Conservation (phyloP, 2,113 vertebrate species). For the Bombycilla garrulus region DNA sequence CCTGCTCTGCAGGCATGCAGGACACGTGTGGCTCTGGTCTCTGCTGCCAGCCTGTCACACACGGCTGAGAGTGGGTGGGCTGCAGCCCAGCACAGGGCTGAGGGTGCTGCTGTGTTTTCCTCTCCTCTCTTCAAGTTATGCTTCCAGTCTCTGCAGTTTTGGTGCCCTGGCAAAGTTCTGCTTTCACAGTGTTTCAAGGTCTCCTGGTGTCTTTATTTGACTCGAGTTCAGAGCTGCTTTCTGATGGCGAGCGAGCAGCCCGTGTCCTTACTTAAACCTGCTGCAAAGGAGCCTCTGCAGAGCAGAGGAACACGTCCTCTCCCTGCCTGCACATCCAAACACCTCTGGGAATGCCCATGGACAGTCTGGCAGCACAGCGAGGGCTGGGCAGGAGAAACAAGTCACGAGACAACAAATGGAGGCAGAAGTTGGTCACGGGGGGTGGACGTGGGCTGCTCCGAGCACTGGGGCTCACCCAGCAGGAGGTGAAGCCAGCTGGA, state of each 20-base stretch:
- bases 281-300: background rate
- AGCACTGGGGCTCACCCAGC: background rate
- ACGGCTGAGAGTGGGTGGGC: background rate
- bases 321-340: background rate
- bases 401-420: background rate
- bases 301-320: background rate
- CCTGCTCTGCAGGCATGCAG: background rate
- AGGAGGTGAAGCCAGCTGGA: background rate
- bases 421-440: background rate
- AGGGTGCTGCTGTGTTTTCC: background rate
- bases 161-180: background rate
- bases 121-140: background rate
- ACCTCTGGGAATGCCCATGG: background rate
- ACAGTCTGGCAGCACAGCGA: background rate
- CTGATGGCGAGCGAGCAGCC: background rate
- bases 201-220: background rate
- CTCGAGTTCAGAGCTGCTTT: background rate
- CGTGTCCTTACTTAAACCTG: background rate
- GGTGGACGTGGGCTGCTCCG: rapidly evolving
- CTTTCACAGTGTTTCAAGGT: background rate
- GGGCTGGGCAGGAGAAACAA: background rate
- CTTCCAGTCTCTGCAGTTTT: background rate
- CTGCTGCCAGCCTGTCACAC: background rate
- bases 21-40: background rate
- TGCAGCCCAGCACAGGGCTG: rapidly evolving